phyloP scores from a whole-genome alignment of 2,888 invertebrate genomes.

The Phalera bucephala region DNA sequence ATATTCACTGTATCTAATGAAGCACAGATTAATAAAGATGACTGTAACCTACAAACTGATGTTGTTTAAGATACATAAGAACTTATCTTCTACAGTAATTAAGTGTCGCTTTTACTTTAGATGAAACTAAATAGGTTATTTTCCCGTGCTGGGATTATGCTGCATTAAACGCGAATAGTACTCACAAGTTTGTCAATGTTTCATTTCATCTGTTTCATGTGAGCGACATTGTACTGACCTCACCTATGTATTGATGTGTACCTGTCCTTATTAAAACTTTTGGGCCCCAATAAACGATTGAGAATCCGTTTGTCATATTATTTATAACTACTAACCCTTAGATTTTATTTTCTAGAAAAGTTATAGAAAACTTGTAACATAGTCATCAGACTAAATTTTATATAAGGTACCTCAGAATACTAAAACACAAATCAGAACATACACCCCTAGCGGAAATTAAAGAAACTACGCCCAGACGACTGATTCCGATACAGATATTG shows the following conservation, averaged over 20 bases:
- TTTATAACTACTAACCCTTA: too few species aligned
- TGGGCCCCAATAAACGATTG: too few species aligned
- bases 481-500: too few species aligned
- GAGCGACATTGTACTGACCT: not conserved
- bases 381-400: too few species aligned
- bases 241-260: not conserved
- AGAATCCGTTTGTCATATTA: too few species aligned
- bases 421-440: too few species aligned
- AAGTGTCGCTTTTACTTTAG: constrained; percentile 63
- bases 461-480: too few species aligned
- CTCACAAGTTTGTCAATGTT: not conserved
- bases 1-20: constrained; percentile 47
- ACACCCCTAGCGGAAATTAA: too few species aligned
- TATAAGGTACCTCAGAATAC: too few species aligned
- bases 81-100: constrained; percentile 27
- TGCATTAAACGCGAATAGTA: constrained; percentile 18
- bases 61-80: constrained; percentile 23
- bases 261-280: too few species aligned
- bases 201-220: not conserved
- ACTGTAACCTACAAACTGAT: constrained; percentile 39
- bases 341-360: too few species aligned
- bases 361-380: too few species aligned
- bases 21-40: constrained; percentile 40
- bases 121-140: constrained; percentile 42
- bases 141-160: constrained; percentile 51